These are phyloP conservation scores for Canis aureus DNA, from an alignment of 2,113 vertebrate genomes.

Conservation along the genomic window DNA sequence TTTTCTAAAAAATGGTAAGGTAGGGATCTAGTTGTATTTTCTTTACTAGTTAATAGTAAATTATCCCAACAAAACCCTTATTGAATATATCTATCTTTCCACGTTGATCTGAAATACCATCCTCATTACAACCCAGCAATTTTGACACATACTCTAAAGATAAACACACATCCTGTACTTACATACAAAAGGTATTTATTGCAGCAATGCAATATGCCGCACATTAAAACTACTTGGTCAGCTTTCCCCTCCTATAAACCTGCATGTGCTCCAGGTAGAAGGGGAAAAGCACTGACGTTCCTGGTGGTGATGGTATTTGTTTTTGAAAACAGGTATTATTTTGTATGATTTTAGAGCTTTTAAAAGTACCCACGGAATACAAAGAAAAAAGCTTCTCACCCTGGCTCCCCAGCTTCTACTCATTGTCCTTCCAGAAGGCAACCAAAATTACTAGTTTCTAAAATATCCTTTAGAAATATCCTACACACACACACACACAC, in stretches of 20 bases:
- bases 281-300: background rate
- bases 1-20: background rate
- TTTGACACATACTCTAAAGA: background rate
- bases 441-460: conserved; percentile 13
- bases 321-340: background rate
- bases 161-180: background rate
- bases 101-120: background rate
- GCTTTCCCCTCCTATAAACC: background rate
- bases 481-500: background rate
- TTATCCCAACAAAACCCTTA: background rate
- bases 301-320: background rate
- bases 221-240: background rate
- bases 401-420: background rate
- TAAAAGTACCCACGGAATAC: background rate
- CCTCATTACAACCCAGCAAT: background rate
- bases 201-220: background rate
- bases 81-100: background rate
- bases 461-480: conserved; percentile 2
- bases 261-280: background rate
- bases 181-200: background rate
- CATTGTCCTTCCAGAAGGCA: background rate
- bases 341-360: background rate
- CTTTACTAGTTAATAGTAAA: background rate
- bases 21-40: background rate
- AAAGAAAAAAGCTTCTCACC: background rate